Evolutionary conservation across 2,888 invertebrate genomes (phyloP).

Genomic region (Strigamia transsilvanica): DNA sequence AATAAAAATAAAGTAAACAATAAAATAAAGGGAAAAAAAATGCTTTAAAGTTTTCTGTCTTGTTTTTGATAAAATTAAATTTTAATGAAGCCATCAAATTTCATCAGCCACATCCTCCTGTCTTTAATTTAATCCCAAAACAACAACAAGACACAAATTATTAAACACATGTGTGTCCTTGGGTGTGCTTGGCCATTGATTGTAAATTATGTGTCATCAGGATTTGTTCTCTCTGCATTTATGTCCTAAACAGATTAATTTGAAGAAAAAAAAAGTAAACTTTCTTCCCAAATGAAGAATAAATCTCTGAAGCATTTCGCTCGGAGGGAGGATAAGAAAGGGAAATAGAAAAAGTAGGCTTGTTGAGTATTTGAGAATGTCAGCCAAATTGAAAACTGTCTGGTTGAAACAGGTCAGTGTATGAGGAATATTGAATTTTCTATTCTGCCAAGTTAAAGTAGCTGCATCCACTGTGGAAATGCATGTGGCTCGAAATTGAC

Average conservation of each 20-base stretch:
- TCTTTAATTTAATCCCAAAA: constrained; percentile 43
- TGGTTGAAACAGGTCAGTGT: constrained; percentile 43
- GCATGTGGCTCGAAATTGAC: constrained; percentile 43
- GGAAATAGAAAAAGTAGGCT: constrained; percentile 46
- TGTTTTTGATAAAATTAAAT: neutral
- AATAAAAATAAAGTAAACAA: neutral
- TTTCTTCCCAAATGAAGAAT: neutral
- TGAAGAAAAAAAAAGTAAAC: neutral
- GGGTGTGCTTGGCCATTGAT: constrained; percentile 10
- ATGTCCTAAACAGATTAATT: constrained; percentile 4
- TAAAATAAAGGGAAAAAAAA: constrained; percentile 10
- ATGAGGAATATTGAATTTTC: constrained; percentile 43
- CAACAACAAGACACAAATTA: constrained; percentile 49
- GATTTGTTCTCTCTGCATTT: constrained; percentile 2
- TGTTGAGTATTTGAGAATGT: constrained; percentile 40
- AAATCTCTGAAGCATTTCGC: constrained; percentile 6
- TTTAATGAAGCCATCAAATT: constrained; percentile 27
- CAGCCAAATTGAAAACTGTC: constrained; percentile 49
- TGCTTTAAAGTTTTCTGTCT: neutral
- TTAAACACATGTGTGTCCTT: constrained; percentile 31
- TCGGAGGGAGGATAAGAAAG: constrained; percentile 6
- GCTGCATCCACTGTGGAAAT: constrained; percentile 35
- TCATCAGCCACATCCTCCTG: constrained; percentile 31
- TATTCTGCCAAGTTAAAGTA: constrained; percentile 36
- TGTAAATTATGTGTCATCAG: constrained; percentile 26